Evolutionary conservation across 2,888 invertebrate species (phyloP), one percentile per base, ranked within the genome.

Genomic region (Lapara coniferarum): DNA sequence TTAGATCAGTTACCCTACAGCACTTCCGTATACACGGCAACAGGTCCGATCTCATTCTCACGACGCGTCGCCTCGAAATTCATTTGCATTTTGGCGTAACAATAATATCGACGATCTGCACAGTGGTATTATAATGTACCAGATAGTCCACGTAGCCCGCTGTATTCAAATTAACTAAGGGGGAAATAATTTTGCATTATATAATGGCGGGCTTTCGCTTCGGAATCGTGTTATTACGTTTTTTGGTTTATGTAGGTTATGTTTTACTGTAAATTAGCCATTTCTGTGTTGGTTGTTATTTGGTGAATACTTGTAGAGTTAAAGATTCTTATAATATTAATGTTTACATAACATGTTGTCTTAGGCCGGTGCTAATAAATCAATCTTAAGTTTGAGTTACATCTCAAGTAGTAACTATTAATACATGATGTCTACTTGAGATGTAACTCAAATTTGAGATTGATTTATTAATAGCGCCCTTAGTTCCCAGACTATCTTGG

Each of bases 11-110:
- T 19, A 10, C 37, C 49, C 7, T 69, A 69, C 52, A 44, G 59
- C 19, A 44, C 19, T 69, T 59, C 63, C 46, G 30, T 69, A 19
- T 44, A 66, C 66, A 46, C 25, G n/a, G 57, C 46, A 59, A 25
- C 58, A 69, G 72, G 69, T 70, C 73, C 78, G 82, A 82, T 81
- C 79, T 78, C 77, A 84, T 89, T 90, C 90, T 85, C 90, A 89
- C 88, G 88, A 83, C 83, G 77, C 73, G 69, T 68, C 58, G 37
- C 70, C 69, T 74, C 70, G 75, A 77, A 78, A 84, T 82, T 85
- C 85, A 86, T 87, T 88, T 88, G 85, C 87, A 87, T 87, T 55
- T 82, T 76, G 77, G 77, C 78, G 73, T 75, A 78, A 81, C 82
- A 82, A 85, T 82, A 83, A 82, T 83, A 83, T 83, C 83, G 74